phyloP scores from a whole-genome alignment of 2,888 invertebrate species.

The Hirtodrosophila cameraria region DNA sequence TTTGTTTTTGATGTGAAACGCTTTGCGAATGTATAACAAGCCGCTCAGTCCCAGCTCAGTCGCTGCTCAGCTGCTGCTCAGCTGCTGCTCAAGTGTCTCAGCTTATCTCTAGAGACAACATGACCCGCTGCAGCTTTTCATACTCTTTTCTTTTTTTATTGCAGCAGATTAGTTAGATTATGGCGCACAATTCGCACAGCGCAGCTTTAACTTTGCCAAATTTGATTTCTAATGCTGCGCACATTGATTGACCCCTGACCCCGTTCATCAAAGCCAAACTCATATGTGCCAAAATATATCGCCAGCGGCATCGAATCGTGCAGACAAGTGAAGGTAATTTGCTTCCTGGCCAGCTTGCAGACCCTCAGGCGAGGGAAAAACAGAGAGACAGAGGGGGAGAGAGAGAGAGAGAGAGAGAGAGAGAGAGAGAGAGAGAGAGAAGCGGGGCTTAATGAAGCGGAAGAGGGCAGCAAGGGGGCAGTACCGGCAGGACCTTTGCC shows the following conservation, averaged over 20 bases:
- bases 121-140: background rate
- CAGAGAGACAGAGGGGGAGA: no score
- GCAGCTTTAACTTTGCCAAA: conserved; percentile 31
- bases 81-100: background rate
- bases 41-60: no score
- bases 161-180: conserved; percentile 42
- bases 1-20: conserved; percentile 54
- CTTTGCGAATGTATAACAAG: conserved; percentile 43
- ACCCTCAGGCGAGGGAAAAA: conserved; percentile 27
- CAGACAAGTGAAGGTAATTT: conserved; percentile 72
- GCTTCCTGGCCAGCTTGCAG: conserved; percentile 33
- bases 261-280: conserved; percentile 29
- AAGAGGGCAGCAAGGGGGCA: conserved; percentile 12
- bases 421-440: no score
- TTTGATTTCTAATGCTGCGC: conserved; percentile 49
- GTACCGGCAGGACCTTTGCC: background rate
- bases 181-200: conserved; percentile 17
- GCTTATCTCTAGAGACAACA: conserved; percentile 34
- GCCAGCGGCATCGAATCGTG: conserved; percentile 38
- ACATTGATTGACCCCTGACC: conserved; percentile 61
- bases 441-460: conserved; percentile 59
- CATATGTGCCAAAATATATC: conserved; percentile 35
- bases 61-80: conserved; percentile 6
- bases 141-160: conserved; percentile 21
- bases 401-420: no score